Percentiles rank a stretch among this genome's conserved stretches.
These are phyloP conservation scores for Diadromus collaris DNA, from an alignment of 2,888 invertebrate species.

Conservation along the genomic window DNA sequence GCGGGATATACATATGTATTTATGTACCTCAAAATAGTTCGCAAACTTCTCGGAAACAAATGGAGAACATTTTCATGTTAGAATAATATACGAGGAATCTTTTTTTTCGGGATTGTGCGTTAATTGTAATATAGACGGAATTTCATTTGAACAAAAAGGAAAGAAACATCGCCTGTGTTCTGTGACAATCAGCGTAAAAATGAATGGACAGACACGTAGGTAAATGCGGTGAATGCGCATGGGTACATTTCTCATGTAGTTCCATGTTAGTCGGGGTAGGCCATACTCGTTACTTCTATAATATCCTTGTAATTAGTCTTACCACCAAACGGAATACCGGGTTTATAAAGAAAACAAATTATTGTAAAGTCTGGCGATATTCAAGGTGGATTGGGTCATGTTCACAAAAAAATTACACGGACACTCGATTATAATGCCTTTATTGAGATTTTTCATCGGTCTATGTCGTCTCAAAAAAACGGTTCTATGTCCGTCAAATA, in stretches of 20 bases:
- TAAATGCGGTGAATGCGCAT: background rate
- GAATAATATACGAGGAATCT: background rate
- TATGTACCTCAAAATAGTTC: conserved; percentile 21
- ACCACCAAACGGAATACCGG: background rate
- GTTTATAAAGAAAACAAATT: background rate
- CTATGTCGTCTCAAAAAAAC: too few species aligned
- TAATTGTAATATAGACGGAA: background rate
- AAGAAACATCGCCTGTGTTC: background rate
- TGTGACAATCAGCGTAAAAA: background rate
- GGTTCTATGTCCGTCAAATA: too few species aligned
- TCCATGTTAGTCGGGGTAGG: background rate
- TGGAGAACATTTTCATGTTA: background rate
- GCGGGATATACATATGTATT: conserved; percentile 5
- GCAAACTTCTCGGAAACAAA: background rate
- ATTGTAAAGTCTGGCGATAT: background rate
- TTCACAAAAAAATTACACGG: too few species aligned
- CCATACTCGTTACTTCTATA: background rate
- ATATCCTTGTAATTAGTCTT: background rate
- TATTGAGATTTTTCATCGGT: too few species aligned
- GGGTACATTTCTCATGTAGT: background rate
- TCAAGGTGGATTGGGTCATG: background rate
- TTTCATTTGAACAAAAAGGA: background rate
- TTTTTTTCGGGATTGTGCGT: background rate
- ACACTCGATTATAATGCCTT: too few species aligned
- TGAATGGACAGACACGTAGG: background rate